These are phyloP conservation scores for Casuarius casuarius DNA, from an alignment of 2,113 vertebrate species.

Conservation along the genomic window DNA sequence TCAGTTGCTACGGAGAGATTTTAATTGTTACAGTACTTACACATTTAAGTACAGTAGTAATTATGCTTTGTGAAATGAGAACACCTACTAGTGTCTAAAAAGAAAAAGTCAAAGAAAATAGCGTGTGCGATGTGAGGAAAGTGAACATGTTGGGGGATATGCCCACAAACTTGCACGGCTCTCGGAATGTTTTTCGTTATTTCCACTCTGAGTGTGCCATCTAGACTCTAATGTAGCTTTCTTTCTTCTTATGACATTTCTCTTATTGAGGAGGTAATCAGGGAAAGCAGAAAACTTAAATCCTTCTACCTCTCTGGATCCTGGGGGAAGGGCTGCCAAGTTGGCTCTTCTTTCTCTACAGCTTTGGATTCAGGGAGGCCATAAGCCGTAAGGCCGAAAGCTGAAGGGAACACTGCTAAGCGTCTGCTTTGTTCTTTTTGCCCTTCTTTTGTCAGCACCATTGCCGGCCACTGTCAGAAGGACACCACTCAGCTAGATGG, in stretches of 20 bases:
- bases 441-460: background rate
- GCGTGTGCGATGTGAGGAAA: background rate
- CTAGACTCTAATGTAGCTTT: rapidly evolving
- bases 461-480: rapidly evolving
- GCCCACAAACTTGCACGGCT: background rate
- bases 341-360: background rate
- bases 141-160: background rate
- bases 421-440: background rate
- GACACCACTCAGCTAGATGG: too few species aligned
- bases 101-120: background rate
- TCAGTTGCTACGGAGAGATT: background rate
- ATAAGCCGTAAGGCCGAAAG: background rate
- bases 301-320: background rate
- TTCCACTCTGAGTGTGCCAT: background rate
- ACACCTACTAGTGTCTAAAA: background rate
- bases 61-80: background rate
- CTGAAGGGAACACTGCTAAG: background rate
- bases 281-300: background rate
- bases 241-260: background rate
- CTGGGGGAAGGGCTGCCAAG: background rate
- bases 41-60: background rate
- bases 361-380: background rate
- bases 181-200: background rate
- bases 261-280: background rate
- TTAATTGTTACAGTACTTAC: background rate